These are phyloP conservation scores for Rhadina sibilatrix DNA, from an alignment of 2,113 vertebrate species.

Conservation along the genomic window DNA sequence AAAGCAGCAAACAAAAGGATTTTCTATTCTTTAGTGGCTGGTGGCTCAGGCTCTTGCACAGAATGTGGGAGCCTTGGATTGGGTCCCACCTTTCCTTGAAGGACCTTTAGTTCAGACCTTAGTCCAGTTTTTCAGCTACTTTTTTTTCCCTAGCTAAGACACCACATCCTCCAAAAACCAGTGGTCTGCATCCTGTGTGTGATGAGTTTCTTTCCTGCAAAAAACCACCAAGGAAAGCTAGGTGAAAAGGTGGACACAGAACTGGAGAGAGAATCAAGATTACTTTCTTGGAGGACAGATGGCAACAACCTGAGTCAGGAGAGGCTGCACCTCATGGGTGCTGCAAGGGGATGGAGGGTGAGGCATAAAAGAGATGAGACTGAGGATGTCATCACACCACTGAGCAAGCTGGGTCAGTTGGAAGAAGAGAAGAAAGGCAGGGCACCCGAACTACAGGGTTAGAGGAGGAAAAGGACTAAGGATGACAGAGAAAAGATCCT, in stretches of 20 bases:
- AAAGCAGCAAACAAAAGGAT: constrained; percentile 9
- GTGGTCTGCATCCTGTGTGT: background rate
- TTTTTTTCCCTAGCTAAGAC: background rate
- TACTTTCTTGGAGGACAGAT: background rate
- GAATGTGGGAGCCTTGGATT: background rate
- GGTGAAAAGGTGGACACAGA: background rate
- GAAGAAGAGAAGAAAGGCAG: background rate
- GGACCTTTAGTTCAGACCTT: background rate
- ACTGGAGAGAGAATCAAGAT: background rate
- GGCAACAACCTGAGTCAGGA: background rate
- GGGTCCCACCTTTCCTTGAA: background rate
- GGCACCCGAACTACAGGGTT: background rate
- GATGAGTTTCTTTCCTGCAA: background rate
- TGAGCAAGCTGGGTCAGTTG: background rate
- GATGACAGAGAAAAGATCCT: background rate
- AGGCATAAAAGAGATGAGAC: background rate
- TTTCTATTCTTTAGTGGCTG: background rate
- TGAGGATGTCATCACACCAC: background rate
- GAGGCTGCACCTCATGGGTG: background rate
- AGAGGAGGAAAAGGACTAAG: background rate
- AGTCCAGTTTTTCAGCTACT: background rate
- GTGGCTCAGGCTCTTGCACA: background rate
- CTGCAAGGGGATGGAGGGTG: background rate
- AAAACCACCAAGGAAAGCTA: background rate
- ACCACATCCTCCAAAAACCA: background rate